phyloP scores from a whole-genome alignment of 2,888 invertebrate genomes.

The Nineta flava region DNA sequence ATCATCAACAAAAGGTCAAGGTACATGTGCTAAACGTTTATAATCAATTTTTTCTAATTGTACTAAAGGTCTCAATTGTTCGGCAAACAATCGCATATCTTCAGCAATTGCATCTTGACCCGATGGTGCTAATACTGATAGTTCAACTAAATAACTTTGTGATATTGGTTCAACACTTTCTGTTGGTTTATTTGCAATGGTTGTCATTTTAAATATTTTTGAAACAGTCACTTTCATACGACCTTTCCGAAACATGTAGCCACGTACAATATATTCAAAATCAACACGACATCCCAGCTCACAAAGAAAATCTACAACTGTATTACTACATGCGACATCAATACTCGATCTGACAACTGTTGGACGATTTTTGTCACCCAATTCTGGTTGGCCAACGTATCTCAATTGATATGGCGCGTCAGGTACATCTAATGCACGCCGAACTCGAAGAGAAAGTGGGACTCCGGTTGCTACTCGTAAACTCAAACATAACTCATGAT shows the following conservation, averaged over 20 bases:
- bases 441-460: conserved; percentile 61
- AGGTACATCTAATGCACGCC: conserved; percentile 66
- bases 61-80: conserved; percentile 82
- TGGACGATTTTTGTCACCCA: conserved; percentile 75
- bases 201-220: conserved; percentile 76
- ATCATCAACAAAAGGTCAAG: neutral
- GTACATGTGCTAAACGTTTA: conserved; percentile 40
- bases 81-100: conserved; percentile 89
- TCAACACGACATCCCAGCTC: conserved; percentile 84
- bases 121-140: conserved; percentile 77
- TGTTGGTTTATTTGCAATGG: conserved; percentile 51
- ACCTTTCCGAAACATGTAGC: conserved; percentile 89
- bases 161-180: conserved; percentile 71
- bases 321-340: conserved; percentile 81
- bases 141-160: conserved; percentile 83
- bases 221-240: conserved; percentile 94
- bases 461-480: conserved; percentile 46
- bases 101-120: conserved; percentile 92
- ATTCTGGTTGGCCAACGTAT: conserved; percentile 82
- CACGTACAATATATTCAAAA: conserved; percentile 86
- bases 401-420: conserved; percentile 81
- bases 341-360: conserved; percentile 84
- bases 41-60: conserved; percentile 88
- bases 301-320: conserved; percentile 78
- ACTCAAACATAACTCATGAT: conserved; percentile 83